Evolutionary conservation across 1,140 invertebrate genomes (phyloP), one percentile per base, ranked within the genome.

Genomic region (Brachionus sp.): DNA sequence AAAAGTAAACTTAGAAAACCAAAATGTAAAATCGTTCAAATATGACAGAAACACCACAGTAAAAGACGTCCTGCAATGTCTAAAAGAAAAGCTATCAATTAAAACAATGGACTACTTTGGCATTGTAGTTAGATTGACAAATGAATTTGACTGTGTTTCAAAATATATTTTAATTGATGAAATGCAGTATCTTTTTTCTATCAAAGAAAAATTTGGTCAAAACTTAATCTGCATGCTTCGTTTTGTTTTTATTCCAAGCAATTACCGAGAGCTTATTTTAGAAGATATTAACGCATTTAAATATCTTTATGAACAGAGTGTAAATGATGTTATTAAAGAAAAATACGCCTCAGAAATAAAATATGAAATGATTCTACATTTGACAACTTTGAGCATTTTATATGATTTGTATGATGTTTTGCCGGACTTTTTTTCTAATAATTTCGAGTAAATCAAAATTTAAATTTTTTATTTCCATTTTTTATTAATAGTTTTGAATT

Each of bases 21-120:
- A 95, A 3, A 95, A 96, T 89, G 96, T 95, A 3, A 96, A 96
- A 88, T 95, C 94, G n/a, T 97, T 97, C 88, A 96, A 96, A 87
- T 97, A 97, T 87, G 95, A 97, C 89, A 92, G 92, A 29, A 93
- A 92, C 68, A 97, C 95, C 13, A 94, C 93, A 3, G 94, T 96
- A 0, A 92, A 89, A 85, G 90, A 96, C 89, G 94, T 97, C 66
- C 91, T 96, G 7, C 90, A 92, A 78, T 95, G 93, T 10, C 88
- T 97, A 70, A 92, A 94, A 87, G 93, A 94, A 86, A 96, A 96
- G 88, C 90, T 96, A 19, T 93, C 93, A 83, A 91, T 96, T 82
- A 91, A 91, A 70, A 92, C 92, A 23, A 92, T 92, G 1, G 93
- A 95, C 84, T 93, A 95, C 87, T 96, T 96, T 88, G 93, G 93